Base-by-base conservation (phyloP, 2,113 vertebrate genomes). In the Chlamydotis undulata region DNA sequence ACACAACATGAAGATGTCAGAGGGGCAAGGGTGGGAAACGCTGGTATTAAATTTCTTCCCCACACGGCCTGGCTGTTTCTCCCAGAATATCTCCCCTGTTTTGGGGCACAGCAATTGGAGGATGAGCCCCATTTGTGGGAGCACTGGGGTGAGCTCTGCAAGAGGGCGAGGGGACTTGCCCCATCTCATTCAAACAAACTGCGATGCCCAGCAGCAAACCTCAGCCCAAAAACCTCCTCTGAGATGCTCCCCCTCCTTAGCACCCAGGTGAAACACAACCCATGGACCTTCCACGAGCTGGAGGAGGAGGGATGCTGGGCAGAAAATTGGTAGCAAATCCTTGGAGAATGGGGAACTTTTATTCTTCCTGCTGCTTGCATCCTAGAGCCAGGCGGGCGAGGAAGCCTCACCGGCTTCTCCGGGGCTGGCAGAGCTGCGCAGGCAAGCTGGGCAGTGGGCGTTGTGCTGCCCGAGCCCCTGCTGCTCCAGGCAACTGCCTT, bases 401-500 rank as follows among this genome's bases (percentile, higher is more conserved):
- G 80, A 86, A 91, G 11, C 73, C 71, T 85, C 5, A 0, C 52
- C 23, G 81, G 69, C 74, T 22, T 8, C 43, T 47, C 49, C 2
- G 4, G 35, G 0, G 55, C 80, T 92, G 92, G 95, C 92, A 95
- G 64, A 33, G 65, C 65, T 0, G 0, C 0, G 8, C 80, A 33
- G 49, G 22, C 94, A 95, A 92, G 90, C 87, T 94, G 81, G 89
- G 89, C 6, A 0, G 53, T 53, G 86, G 94, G 93, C 14, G 19
- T 26, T 35, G 76, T 19, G 76, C 50, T 87, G 76, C 85, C 63
- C 0, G 3, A 75, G 10, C 57, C 57, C 94, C 96, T 52, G 83
- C 94, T 96, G 96, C 80, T 93, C 6, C 0, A 89, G 83, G 94
- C 91, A 96, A 94, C 83, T 33, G 93, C 89, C 60, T 91, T 28